Evolutionary conservation across 2,113 vertebrate species (phyloP).

Genomic region (Myiozetetes cayanensis): DNA sequence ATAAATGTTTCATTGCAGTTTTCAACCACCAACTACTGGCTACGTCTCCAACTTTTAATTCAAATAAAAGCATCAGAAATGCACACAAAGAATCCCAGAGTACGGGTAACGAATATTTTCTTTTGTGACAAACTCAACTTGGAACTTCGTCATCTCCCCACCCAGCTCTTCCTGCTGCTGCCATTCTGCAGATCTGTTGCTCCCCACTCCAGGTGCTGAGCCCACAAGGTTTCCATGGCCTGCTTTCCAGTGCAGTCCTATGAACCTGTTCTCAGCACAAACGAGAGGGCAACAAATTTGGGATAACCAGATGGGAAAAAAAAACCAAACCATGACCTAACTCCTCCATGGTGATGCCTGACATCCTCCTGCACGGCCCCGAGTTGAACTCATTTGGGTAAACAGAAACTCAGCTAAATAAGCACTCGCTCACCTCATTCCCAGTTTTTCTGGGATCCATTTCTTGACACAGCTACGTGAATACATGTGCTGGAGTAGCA

Average conservation of each 20-base stretch:
- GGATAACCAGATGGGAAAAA: background rate
- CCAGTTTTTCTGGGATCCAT: background rate
- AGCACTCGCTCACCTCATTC: background rate
- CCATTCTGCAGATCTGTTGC: background rate
- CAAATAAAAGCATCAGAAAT: background rate
- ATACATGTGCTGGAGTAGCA: fast-evolving
- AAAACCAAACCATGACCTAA: background rate
- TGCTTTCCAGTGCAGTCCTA: background rate
- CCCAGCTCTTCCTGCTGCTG: background rate
- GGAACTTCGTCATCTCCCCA: background rate
- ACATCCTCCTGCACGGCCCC: background rate
- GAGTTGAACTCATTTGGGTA: background rate
- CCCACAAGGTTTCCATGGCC: background rate
- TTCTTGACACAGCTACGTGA: background rate
- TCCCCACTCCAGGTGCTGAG: background rate
- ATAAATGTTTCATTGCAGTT: background rate
- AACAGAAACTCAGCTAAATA: background rate
- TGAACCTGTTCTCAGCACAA: background rate
- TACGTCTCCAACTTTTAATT: background rate
- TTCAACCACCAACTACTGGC: background rate
- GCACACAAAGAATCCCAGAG: background rate
- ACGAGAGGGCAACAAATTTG: background rate
- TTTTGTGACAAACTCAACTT: background rate
- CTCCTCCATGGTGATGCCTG: background rate
- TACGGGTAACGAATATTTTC: background rate